Evolutionary conservation across 2,113 vertebrate genomes (phyloP).

Genomic region (Chloropsis cyanopogon): DNA sequence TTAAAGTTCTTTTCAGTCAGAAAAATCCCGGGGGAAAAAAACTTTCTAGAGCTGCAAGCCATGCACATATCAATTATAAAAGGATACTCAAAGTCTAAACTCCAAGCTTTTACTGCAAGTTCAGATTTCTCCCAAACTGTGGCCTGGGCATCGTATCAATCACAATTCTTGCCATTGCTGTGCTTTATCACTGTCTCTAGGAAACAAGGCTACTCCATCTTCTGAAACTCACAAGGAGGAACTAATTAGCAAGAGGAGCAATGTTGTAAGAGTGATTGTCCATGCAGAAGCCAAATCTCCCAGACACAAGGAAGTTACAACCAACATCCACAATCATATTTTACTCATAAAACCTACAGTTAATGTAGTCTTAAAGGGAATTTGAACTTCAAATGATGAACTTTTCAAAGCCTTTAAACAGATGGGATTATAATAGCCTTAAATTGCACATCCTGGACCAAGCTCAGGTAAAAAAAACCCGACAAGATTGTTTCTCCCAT

Average conservation of each 20-base stretch:
- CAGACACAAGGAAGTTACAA: not conserved
- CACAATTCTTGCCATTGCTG: not conserved
- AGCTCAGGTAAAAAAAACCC: not conserved
- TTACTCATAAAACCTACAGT: not conserved
- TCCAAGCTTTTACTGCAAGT: not conserved
- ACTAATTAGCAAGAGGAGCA: not conserved
- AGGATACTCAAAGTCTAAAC: not conserved
- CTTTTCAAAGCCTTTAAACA: not conserved
- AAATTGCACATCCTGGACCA: not conserved
- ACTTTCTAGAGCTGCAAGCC: not conserved
- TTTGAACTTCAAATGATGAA: not conserved
- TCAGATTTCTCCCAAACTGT: not conserved
- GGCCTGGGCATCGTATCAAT: not conserved
- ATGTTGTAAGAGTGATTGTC: not conserved
- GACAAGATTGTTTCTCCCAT: not conserved
- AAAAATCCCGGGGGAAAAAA: not conserved
- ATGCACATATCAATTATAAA: not conserved
- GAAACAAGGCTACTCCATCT: not conserved
- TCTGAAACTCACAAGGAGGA: not conserved
- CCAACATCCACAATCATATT: not conserved
- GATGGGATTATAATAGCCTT: not conserved
- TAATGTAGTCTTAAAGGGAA: not conserved
- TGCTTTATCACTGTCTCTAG: not conserved
- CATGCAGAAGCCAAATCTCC: not conserved
- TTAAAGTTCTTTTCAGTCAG: not conserved